phyloP scores from a whole-genome alignment of 2,797 vertebrate species.

The Falco naumanni region DNA sequence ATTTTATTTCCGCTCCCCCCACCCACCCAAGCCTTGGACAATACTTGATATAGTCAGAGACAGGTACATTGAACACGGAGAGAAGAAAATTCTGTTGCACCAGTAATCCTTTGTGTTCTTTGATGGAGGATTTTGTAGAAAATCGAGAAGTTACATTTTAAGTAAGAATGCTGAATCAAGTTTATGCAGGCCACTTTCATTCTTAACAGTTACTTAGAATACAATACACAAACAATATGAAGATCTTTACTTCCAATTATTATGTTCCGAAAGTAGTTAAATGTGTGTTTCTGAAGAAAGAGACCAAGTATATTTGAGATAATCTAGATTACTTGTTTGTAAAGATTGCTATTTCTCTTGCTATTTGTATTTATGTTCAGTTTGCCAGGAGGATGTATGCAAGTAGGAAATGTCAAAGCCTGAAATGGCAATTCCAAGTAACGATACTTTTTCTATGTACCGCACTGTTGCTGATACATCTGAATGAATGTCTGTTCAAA shows the following conservation, averaged over 20 bases:
- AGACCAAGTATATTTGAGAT: background rate
- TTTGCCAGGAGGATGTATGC: background rate
- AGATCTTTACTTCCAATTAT: background rate
- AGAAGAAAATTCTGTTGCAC: background rate
- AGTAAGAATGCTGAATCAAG: background rate
- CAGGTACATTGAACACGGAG: background rate
- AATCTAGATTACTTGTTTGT: background rate
- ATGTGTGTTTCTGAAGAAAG: background rate
- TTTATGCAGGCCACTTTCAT: background rate
- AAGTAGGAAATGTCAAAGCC: background rate
- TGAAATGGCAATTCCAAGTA: slow-evolving; percentile 7
- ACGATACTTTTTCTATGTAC: background rate
- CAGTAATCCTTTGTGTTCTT: background rate
- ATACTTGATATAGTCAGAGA: background rate
- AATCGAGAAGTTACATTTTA: background rate
- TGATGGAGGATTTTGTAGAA: background rate
- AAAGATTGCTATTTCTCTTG: background rate
- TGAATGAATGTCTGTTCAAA: background rate
- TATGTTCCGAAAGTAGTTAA: background rate
- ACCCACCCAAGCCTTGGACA: background rate
- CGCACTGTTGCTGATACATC: background rate
- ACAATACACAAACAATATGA: background rate
- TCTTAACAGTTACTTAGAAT: background rate
- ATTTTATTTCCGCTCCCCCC: background rate
- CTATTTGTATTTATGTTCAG: background rate